Evolutionary conservation across 2,797 vertebrate species (phyloP), one percentile per base, ranked within the genome.

Genomic region (Gallirallus australis): DNA sequence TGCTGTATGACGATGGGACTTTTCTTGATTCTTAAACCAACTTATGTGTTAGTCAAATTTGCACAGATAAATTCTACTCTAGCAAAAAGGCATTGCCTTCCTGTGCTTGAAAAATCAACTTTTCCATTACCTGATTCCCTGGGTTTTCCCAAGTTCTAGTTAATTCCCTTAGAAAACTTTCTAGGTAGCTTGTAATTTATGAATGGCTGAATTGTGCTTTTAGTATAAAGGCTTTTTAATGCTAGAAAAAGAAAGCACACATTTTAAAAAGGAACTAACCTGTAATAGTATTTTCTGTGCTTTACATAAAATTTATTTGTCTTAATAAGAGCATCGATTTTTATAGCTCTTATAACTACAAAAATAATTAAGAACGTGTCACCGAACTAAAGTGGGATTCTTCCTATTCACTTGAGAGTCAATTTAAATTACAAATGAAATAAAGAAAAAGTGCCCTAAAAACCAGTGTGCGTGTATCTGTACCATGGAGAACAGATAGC

Each of bases 351-450:
- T 92, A 15, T 33, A 89, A 40, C 48, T 79, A 31, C 64, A 66
- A 35, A 84, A 85, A 80, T 95, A 92, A 96, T 96, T 86, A 94
- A 95, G 61, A 92, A 61, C 11, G 7, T 86, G 68, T 83, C 57
- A 52, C 57, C 52, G 64, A 88, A 53, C 35, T 91, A 11, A 78
- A 89, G 83, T 88, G 45, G 66, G 47, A 69, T 60, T 52, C 65
- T 82, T 85, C 35, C 35, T 89, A 89, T 93, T 94, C 86, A 86
- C 89, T 91, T 48, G 69, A 87, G 84, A 96, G 78, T 68, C 82
- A 75, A 91, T 94, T 96, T 91, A 83, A 95, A 91, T 96, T 88
- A 88, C 80, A 96, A 89, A 94, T 90, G 77, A 82, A 93, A 81
- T 78, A 81, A 68, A 59, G 82, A 63, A 57, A 56, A 83, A 88